Percentiles rank a stretch among this genome's conserved stretches.
These are phyloP conservation scores for Chouioia cunea DNA, from an alignment of 2,888 invertebrate genomes.

Conservation along the genomic window DNA sequence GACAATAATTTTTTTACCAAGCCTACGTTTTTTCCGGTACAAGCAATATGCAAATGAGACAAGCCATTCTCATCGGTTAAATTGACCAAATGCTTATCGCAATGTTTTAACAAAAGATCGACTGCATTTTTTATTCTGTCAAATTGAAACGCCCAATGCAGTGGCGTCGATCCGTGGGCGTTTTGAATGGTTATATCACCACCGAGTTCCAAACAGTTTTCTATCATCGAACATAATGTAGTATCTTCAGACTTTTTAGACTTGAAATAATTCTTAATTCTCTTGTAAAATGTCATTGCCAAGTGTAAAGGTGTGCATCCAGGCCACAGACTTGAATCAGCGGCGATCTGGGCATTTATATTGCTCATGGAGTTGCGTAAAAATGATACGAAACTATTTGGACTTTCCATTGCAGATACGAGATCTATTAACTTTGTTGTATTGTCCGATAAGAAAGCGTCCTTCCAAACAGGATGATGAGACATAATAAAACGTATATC, in stretches of 20 bases:
- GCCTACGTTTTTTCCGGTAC: too few species aligned
- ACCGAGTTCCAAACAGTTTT: background rate
- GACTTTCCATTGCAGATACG: too few species aligned
- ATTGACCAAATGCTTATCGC: background rate
- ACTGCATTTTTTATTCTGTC: background rate
- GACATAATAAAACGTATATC: background rate
- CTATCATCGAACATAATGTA: background rate
- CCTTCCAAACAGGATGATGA: background rate
- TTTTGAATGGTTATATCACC: background rate
- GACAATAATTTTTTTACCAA: background rate
- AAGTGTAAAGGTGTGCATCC: constrained; percentile 1
- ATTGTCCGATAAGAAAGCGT: too few species aligned
- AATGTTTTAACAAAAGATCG: background rate
- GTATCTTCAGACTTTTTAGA: background rate
- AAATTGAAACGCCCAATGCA: constrained; percentile 6
- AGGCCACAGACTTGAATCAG: background rate
- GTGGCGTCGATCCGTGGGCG: background rate
- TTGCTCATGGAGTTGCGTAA: background rate
- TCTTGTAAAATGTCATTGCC: background rate
- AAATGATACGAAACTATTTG: background rate
- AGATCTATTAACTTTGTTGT: too few species aligned
- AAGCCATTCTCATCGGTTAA: background rate
- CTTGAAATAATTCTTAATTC: background rate
- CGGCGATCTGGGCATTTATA: background rate
- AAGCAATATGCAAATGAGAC: background rate